Evolutionary conservation across 2,113 vertebrate species (phyloP).

Genomic region (Calidris pygmaea): DNA sequence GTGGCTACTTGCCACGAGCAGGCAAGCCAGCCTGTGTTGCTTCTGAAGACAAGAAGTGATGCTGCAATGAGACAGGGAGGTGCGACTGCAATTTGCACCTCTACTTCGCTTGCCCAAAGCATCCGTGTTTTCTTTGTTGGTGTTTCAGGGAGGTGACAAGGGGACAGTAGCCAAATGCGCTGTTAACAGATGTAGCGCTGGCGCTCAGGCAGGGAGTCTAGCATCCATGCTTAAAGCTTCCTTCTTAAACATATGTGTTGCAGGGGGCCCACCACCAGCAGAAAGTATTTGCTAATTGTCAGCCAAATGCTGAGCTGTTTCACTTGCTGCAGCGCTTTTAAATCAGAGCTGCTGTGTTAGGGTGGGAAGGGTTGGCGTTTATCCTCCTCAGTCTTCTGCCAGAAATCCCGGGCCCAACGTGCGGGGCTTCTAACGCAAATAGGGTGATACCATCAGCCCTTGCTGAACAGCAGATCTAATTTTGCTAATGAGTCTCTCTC

Average conservation of each 20-base stretch:
- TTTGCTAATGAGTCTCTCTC: neutral
- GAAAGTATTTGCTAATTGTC: neutral
- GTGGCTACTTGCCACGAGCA: constrained; percentile 57
- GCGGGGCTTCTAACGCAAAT: neutral
- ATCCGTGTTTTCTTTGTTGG: constrained; percentile 38
- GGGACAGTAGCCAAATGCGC: constrained; percentile 10
- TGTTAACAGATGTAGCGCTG: constrained; percentile 44
- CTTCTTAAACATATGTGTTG: neutral
- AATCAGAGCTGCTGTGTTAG: neutral
- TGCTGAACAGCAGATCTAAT: neutral
- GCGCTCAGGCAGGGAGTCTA: neutral
- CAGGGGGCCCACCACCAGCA: neutral
- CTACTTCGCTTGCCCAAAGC: constrained; percentile 49
- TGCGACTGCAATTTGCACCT: constrained; percentile 76
- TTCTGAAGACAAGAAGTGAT: constrained; percentile 70
- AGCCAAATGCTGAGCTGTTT: neutral
- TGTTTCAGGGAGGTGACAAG: constrained; percentile 54
- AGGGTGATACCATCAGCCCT: neutral
- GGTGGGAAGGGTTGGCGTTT: neutral
- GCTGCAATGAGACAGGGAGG: constrained; percentile 53
- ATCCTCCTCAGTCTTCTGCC: neutral
- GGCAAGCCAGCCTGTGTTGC: constrained; percentile 55
- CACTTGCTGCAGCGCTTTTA: neutral
- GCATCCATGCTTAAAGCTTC: constrained; percentile 6
- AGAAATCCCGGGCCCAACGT: neutral